phyloP scores from a whole-genome alignment of 1,140 invertebrate species.

The Hyposmocoma kahamanoa region DNA sequence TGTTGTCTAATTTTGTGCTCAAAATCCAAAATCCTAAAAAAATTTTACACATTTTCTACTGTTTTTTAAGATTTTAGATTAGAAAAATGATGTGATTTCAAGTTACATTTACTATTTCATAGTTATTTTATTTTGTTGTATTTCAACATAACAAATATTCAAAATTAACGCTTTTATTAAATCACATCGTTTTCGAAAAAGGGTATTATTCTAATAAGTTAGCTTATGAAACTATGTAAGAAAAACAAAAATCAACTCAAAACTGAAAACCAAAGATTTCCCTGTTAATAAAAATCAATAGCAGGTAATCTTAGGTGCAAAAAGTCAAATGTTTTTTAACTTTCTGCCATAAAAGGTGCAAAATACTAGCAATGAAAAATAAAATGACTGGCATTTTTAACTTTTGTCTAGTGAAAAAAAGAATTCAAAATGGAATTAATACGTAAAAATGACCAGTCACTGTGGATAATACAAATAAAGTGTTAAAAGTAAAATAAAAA shows the following conservation, averaged over 20 bases:
- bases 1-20: no score
- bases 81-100: not conserved
- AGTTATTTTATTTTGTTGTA: no score
- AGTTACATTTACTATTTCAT: no score
- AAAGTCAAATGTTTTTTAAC: constrained; percentile 2
- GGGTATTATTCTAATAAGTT: constrained; percentile 17
- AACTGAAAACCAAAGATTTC: constrained; percentile 17
- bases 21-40: no score
- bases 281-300: constrained; percentile 14
- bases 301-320: constrained; percentile 13
- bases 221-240: constrained; percentile 23
- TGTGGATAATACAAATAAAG: constrained; percentile 27
- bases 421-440: no score
- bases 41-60: no score
- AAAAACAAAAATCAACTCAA: constrained; percentile 23
- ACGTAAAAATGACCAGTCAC: constrained; percentile 18
- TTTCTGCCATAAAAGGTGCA: constrained; percentile 16
- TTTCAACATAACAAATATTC: no score
- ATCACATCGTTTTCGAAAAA: no score
- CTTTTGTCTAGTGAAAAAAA: no score
- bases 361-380: constrained; percentile 23
- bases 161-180: no score
- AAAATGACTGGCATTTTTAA: constrained; percentile 8
- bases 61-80: no score
- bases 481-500: constrained; percentile 53